Base-by-base conservation (phyloP, 2,888 invertebrate species). In the Euspilapteryx auroguttella region DNA sequence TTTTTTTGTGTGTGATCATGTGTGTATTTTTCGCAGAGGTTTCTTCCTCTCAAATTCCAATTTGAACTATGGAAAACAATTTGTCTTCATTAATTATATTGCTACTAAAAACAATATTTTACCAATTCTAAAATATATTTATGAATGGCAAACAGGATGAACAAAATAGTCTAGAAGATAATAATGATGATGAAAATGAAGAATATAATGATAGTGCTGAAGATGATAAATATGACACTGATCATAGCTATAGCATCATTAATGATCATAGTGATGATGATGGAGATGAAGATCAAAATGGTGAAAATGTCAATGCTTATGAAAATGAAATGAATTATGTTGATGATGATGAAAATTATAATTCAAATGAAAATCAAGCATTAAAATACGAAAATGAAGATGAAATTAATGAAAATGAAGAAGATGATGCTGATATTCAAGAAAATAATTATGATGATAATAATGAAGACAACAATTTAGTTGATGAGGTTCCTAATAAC, bases 241-340 rank as follows among this genome's bases (percentile, higher is more conserved):
- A 55, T 10, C 50, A 49, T 38, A 54, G 50, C 22, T 49, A 58
- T 14, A 55, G 61, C 24, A 49, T 54, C 1, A 47, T 53, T 10
- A 63, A 37, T 31, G 31, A 28, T 12, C 32, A 42, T 11, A 44
- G 36, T 8, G 2, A 14, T 13, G 14, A 14, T 14, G 17, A 17
- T 8, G 17, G 8, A 17, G 17, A 17, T 17, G 17, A 17, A 17
- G 17, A 17, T 17, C 5, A 17, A 17, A 17, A 17, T 17, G 17
- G 17, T 17, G 17, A 17, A 17, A 8, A 17, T 5, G 17, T 6
- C 5, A 8, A 17, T 17, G 17, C 5, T 17, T 5, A 17, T 17
- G 17, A 17, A 17, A 5, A 6, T 17, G 17, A 17, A 17, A 8
- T 8, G 29, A 29, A 37, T 23, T 31, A 39, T 12, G 32, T 30